These are phyloP conservation scores for Pionites leucogaster DNA, from an alignment of 2,113 vertebrate genomes.

Conservation along the genomic window DNA sequence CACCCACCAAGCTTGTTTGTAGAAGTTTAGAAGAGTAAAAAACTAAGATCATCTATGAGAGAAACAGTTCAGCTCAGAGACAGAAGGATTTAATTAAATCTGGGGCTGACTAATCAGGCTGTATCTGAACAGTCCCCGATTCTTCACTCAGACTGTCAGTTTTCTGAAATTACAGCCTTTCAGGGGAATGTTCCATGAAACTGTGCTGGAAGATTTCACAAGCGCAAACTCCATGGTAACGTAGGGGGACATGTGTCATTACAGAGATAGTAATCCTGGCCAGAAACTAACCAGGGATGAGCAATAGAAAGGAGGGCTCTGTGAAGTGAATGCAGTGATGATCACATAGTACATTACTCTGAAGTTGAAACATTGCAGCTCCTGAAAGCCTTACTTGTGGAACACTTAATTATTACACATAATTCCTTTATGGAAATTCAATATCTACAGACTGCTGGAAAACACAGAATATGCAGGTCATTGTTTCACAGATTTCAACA, in stretches of 20 bases:
- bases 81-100: not conserved
- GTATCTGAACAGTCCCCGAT: not conserved
- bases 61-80: not conserved
- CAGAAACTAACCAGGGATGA: not conserved
- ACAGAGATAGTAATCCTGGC: not conserved
- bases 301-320: not conserved
- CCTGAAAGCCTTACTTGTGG: not conserved
- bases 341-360: not conserved
- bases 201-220: not conserved
- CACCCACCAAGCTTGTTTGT: not conserved
- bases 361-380: not conserved
- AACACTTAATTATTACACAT: not conserved
- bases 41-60: not conserved
- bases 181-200: not conserved
- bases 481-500: not conserved
- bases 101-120: not conserved
- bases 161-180: not conserved
- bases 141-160: not conserved
- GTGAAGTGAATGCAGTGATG: not conserved
- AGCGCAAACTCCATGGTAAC: not conserved
- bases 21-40: not conserved
- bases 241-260: not conserved
- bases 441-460: not conserved
- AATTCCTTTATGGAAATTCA: not conserved
- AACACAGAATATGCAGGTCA: not conserved